Evolutionary conservation across 64 coral and sea anemone species (phyloP).

Genomic region (Catalaphyllia jardinei): DNA sequence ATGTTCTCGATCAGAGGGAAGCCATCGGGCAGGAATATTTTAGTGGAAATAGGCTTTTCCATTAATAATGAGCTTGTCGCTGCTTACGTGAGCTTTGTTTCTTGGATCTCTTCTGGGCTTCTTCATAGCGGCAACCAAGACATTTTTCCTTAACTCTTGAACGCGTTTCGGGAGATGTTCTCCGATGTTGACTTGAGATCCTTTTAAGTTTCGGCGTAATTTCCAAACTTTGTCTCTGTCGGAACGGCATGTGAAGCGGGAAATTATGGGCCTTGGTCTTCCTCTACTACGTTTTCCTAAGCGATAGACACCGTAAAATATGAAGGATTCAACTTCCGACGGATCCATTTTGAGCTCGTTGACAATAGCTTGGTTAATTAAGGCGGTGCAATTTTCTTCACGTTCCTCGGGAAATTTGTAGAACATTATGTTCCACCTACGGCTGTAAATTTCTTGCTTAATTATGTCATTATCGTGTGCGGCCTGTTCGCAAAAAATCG

Average conservation of each 20-base stretch:
- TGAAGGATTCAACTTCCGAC: neutral
- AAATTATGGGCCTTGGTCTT: neutral
- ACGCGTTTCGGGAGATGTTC: neutral
- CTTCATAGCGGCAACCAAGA: neutral
- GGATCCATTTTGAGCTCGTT: neutral
- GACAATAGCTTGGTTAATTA: neutral
- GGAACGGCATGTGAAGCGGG: neutral
- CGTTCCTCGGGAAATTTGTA: too few relatives aligned
- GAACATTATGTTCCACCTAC: too few relatives aligned
- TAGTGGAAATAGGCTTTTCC: neutral
- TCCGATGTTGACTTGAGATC: neutral
- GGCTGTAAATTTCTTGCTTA: too few relatives aligned
- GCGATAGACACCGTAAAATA: neutral
- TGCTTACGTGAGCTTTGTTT: neutral
- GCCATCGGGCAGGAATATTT: neutral
- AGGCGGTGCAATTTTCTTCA: too few relatives aligned
- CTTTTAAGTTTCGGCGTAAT: neutral
- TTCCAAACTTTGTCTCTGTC: neutral
- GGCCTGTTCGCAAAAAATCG: too few relatives aligned
- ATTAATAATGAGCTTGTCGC: neutral
- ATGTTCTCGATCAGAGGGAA: neutral
- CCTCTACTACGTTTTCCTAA: neutral
- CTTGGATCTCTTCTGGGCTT: neutral
- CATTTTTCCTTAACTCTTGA: neutral
- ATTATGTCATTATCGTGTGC: too few relatives aligned